Base-by-base conservation (phyloP, 2,797 vertebrate species). In the Coccyzus lansbergi region DNA sequence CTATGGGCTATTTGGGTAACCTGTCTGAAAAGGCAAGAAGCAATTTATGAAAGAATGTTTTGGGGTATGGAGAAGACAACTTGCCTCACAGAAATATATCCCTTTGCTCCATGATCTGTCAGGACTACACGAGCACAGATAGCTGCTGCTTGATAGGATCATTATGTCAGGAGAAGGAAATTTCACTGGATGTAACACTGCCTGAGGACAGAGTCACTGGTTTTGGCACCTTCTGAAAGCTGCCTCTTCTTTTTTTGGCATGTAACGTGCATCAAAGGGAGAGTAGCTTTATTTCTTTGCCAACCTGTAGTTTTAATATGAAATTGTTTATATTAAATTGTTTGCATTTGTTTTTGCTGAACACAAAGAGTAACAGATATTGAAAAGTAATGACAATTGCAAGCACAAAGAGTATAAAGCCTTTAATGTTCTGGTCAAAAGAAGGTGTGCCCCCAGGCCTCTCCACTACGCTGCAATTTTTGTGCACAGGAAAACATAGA, bases 201-300 rank as follows among this genome's bases (percentile, higher is more conserved):
- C 62, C 52, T 36, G 53, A 89, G 72, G n/a, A 65, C 75, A 26
- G 52, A 74, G 65, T 83, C 76, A 69, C 53, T 78, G 58, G 7
- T 56, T 94, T 89, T 29, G 29, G 46, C 69, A 83, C 26, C 18
- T 69, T 91, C 48, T 90, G 72, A 93, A 86, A 94, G 72, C 55
- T 78, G 51, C 15, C 22, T 77, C 44, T 78, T 86, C 65, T 74
- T 59, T 80, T 91, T 67, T 75, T 75, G 69, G 24, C 34, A 25
- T n/a, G 48, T 51, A 75, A 44, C 33, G 28, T 38, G 64, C 40
- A 79, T 53, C 59, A 79, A 86, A 93, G 26, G 58, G 40, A 91
- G 10, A 87, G 19, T 24, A 86, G 19, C 53, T 78, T 91, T 40
- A 82, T 90, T 91, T 80, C 60, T 82, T 77, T 77, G 59, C 44